Conservation (phyloP, 2,113 vertebrate genomes). For the Ictidomys tridecemlineatus region DNA sequence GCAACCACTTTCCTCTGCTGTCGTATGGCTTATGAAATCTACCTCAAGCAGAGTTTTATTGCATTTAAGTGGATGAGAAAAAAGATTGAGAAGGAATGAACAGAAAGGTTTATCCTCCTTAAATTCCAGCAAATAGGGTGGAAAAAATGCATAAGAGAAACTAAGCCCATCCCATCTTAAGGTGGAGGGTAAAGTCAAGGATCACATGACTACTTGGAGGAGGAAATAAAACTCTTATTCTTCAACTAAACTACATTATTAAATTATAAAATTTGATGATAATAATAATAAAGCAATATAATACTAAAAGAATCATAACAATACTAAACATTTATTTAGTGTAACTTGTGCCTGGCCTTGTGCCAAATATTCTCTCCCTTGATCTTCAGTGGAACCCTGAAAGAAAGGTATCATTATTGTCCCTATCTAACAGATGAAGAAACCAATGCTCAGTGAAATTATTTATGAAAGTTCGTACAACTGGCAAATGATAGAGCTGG, state of each 20-base stretch:
- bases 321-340: background rate
- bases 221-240: background rate
- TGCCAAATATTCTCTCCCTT: background rate
- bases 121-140: background rate
- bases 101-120: background rate
- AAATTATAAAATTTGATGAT: conserved; percentile 19
- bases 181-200: background rate
- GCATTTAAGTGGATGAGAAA: background rate
- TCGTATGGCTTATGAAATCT: background rate
- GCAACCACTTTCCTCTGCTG: background rate
- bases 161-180: conserved; percentile 7
- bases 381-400: background rate
- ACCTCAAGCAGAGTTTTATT: background rate
- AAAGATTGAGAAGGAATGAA: background rate
- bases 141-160: background rate
- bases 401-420: background rate
- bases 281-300: background rate
- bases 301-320: background rate
- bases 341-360: background rate
- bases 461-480: background rate
- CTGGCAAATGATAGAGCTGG: background rate
- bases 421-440: background rate
- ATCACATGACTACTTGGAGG: background rate
- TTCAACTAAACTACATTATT: background rate
- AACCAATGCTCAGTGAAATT: background rate